Conservation (phyloP, 2,888 invertebrate genomes). For the Mythimna impura region DNA sequence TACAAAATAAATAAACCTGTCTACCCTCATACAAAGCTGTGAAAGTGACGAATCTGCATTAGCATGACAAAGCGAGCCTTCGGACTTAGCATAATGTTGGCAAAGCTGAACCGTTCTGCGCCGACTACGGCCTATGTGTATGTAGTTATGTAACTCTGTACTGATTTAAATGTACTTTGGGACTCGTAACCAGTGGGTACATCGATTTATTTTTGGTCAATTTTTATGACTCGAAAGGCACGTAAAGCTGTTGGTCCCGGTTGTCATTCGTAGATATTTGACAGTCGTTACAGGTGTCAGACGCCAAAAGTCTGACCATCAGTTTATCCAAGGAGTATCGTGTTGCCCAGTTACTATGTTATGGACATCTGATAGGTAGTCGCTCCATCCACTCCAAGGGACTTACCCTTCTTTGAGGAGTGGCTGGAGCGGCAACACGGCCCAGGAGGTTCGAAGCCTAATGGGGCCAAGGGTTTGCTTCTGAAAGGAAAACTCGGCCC, state of each 20-base stretch:
- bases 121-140: neutral
- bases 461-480: too few relatives aligned
- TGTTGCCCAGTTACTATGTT: too few relatives aligned
- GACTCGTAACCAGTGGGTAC: neutral
- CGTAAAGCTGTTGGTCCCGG: neutral
- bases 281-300: too few relatives aligned
- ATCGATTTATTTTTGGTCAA: neutral
- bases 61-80: constrained; percentile 53
- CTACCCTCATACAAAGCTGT: constrained; percentile 23
- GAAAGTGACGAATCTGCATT: constrained; percentile 54
- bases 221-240: neutral
- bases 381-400: too few relatives aligned
- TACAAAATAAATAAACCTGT: constrained; percentile 54
- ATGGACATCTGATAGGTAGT: too few relatives aligned
- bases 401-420: too few relatives aligned
- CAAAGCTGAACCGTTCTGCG: constrained; percentile 18
- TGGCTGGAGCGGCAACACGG: too few relatives aligned
- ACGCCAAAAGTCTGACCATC: too few relatives aligned
- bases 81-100: constrained; percentile 51
- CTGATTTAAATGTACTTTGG: constrained; percentile 5
- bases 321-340: too few relatives aligned
- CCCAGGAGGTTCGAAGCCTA: too few relatives aligned
- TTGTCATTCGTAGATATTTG: too few relatives aligned
- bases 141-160: constrained; percentile 10
- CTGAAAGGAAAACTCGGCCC: too few relatives aligned